phyloP scores from a whole-genome alignment of 92 coral and sea anemone species.

The Parazoanthus darwini region DNA sequence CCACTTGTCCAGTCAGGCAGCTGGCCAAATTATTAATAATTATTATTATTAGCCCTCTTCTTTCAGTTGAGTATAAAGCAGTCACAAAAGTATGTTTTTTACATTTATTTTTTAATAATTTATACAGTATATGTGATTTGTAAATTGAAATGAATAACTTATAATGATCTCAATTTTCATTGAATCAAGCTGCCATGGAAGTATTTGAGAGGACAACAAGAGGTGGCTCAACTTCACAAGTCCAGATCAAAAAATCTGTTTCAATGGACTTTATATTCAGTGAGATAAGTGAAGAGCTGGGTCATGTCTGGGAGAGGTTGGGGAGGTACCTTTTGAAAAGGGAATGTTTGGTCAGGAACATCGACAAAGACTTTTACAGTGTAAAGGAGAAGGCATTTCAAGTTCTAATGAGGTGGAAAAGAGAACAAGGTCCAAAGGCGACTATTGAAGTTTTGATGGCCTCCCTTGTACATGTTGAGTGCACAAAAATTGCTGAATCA shows the following conservation, averaged over 20 bases:
- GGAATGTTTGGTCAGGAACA: conserved; percentile 75
- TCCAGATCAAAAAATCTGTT: conserved; percentile 9
- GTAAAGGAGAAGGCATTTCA: conserved; percentile 86
- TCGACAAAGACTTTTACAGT: conserved; percentile 69
- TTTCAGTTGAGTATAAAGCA: too few relatives aligned
- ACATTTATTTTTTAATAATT: too few relatives aligned
- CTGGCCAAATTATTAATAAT: too few relatives aligned
- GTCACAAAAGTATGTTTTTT: too few relatives aligned
- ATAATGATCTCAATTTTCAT: not conserved
- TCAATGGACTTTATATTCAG: conserved; percentile 48
- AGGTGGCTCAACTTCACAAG: not conserved
- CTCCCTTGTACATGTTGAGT: conserved; percentile 46
- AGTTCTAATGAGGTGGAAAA: conserved; percentile 70
- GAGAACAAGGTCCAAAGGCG: conserved; percentile 49
- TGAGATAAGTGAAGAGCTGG: conserved; percentile 73
- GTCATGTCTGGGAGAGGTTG: conserved; percentile 73
- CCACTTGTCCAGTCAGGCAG: too few relatives aligned
- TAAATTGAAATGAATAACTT: not conserved
- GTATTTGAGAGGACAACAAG: not conserved
- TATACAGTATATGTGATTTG: not conserved
- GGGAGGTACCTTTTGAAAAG: conserved; percentile 67
- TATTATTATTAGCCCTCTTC: too few relatives aligned
- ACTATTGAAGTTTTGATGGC: conserved; percentile 47
- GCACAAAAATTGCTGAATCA: conserved; percentile 64
- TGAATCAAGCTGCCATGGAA: not conserved